phyloP scores from a whole-genome alignment of 2,113 vertebrate genomes.

The Erythrocercus mccallii region DNA sequence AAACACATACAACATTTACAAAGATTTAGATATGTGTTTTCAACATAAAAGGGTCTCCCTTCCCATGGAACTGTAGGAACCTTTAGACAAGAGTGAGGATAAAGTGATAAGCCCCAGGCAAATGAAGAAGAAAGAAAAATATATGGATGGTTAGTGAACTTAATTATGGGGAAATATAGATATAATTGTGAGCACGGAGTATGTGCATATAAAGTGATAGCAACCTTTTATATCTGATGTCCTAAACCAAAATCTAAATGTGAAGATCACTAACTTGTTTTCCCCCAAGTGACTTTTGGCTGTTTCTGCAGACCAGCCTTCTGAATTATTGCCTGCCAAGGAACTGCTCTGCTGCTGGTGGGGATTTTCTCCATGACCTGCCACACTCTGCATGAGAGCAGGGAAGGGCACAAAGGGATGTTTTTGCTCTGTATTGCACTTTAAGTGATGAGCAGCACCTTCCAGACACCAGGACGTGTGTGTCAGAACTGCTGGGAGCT shows the following conservation, averaged over 20 bases:
- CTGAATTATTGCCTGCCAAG: neutral
- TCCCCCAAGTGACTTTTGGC: neutral
- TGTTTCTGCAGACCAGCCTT: neutral
- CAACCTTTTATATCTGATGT: neutral
- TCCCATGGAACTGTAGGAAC: neutral
- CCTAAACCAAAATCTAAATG: neutral
- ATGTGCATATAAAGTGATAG: neutral
- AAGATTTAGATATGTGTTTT: neutral
- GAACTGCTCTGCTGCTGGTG: no score
- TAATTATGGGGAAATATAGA: neutral
- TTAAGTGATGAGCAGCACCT: neutral
- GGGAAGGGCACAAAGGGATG: neutral
- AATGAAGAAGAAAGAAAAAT: neutral
- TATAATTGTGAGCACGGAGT: neutral
- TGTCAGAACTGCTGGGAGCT: neutral
- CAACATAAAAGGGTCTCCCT: neutral
- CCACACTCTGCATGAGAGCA: neutral
- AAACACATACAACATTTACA: neutral
- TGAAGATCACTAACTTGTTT: accelerated
- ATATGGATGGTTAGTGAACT: neutral
- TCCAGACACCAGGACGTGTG: neutral
- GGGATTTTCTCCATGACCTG: neutral
- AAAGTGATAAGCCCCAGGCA: neutral
- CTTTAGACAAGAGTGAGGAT: neutral
- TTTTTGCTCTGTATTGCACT: neutral